Evolutionary conservation across 2,113 vertebrate genomes (phyloP).

Genomic region (Notarius quadriscutis): DNA sequence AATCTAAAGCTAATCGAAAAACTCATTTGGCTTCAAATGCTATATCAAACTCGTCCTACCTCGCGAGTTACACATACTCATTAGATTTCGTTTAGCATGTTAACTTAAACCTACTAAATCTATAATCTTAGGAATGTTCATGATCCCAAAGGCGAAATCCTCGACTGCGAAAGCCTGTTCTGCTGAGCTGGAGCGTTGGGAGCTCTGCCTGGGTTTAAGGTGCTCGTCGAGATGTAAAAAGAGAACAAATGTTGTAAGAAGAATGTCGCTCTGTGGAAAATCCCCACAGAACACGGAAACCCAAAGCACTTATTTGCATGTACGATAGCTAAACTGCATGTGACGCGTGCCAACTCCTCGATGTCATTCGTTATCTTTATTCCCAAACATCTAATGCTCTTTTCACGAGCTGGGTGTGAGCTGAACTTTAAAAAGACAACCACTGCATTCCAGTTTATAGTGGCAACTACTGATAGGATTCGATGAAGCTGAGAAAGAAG

Average conservation of each 20-base stretch:
- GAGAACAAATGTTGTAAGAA: constrained; percentile 50
- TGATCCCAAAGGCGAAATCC: constrained; percentile 15
- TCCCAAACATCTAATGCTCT: background rate
- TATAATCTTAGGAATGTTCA: background rate
- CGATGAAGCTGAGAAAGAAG: background rate
- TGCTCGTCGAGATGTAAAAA: constrained; percentile 71
- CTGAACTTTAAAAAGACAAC: background rate
- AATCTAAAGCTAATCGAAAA: constrained; percentile 43
- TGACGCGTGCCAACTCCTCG: constrained; percentile 55
- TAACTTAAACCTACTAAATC: constrained; percentile 7
- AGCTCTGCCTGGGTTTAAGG: constrained; percentile 53
- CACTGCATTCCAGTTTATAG: background rate
- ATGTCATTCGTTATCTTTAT: constrained; percentile 50
- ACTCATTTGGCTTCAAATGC: constrained; percentile 29
- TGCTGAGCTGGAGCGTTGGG: constrained; percentile 28
- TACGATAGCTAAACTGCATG: constrained; percentile 47
- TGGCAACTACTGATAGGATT: background rate
- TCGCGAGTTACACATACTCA: constrained; percentile 44
- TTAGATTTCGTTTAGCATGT: constrained; percentile 42
- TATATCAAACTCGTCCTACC: constrained; percentile 26
- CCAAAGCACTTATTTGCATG: constrained; percentile 65
- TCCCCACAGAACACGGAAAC: constrained; percentile 13
- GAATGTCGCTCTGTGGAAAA: background rate
- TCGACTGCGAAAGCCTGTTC: constrained; percentile 14
- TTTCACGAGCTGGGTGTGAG: background rate